Base-by-base conservation (phyloP, 2,888 invertebrate genomes). In the Parnassius apollo region DNA sequence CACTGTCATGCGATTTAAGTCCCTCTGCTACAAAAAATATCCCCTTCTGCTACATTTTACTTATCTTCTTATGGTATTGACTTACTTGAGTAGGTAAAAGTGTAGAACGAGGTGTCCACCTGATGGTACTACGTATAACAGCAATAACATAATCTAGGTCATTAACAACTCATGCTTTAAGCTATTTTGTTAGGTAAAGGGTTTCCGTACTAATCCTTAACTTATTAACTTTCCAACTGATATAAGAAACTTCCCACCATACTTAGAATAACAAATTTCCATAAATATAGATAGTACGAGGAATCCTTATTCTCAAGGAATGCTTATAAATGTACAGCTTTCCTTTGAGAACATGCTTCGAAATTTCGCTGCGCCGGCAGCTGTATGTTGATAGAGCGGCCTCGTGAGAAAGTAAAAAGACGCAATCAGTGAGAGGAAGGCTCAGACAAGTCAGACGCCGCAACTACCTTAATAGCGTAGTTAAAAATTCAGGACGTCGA, bases 341-440 rank as follows among this genome's bases (percentile, higher is more conserved):
- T 73, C 69, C 66, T 68, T 71, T 67, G 68, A 74, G 71, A 64
- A 66, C 68, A 73, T 69, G 65, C 69, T 71, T 64, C 66, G 22
- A 42, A 58, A 53, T 9, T 11, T 44, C 35, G n/a, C 11, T 46
- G 9, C 45, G 78, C 78, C 77, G 74, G 74, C 71, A 80, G 83
- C 79, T 67, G 68, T 69, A 65, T 74, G 76, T 75, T 80, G 76
- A 83, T 76, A 80, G 71, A 79, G 75, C 72, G 73, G 71, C 72
- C 80, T 79, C 76, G 72, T 81, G 81, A 83, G 84, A 86, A 85
- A 83, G 83, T 90, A 84, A 83, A 89, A 88, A 88, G 90, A 83
- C 77, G 88, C 88, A 90, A 90, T 91, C 85, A 85, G 71, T 79
- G 81, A 83, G 81, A 84, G 85, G 88, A 91, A 88, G 86, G 90